Evolutionary conservation across 1,140 invertebrate genomes (phyloP).

Genomic region (Formica selysi): DNA sequence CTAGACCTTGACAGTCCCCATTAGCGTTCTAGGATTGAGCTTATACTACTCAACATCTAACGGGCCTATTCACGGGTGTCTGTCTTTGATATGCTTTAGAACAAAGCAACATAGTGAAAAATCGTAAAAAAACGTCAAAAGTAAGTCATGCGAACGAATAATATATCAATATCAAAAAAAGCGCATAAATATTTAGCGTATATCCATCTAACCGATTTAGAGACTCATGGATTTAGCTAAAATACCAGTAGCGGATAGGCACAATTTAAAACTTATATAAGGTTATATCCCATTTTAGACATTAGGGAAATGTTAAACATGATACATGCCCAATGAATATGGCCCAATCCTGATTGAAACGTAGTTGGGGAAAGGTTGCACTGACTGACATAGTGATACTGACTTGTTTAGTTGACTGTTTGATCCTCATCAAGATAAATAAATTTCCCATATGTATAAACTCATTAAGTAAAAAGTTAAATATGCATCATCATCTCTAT

Average conservation of each 20-base stretch:
- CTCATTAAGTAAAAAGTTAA: slow-evolving; percentile 33
- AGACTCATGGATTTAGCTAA: slow-evolving; percentile 54
- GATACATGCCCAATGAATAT: slow-evolving; percentile 68
- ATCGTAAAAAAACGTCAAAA: slow-evolving; percentile 27
- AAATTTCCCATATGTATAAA: slow-evolving; percentile 13
- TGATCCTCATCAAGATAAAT: slow-evolving; percentile 36
- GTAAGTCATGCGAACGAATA: slow-evolving; percentile 43
- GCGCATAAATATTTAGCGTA: slow-evolving; percentile 47
- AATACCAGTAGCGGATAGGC: slow-evolving; percentile 58
- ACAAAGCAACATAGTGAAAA: slow-evolving; percentile 37
- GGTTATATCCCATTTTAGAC: slow-evolving; percentile 52
- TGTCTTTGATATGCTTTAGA: slow-evolving; percentile 51
- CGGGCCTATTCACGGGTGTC: slow-evolving; percentile 68
- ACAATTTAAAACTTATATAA: slow-evolving; percentile 66
- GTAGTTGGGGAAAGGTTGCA: slow-evolving; percentile 1
- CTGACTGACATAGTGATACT: background rate
- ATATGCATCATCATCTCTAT: slow-evolving; percentile 10
- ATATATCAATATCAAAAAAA: slow-evolving; percentile 44
- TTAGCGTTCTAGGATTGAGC: slow-evolving; percentile 43
- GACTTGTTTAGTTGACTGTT: slow-evolving; percentile 19
- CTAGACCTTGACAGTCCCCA: background rate
- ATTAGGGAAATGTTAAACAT: slow-evolving; percentile 59
- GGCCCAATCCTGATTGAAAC: slow-evolving; percentile 65
- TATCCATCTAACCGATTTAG: slow-evolving; percentile 55
- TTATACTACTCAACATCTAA: slow-evolving; percentile 49